A percentile compares a stretch with the other conserved stretches of the same genome.
Conservation (phyloP, 1,140 invertebrate genomes). For the Scaptomyza graminum region DNA sequence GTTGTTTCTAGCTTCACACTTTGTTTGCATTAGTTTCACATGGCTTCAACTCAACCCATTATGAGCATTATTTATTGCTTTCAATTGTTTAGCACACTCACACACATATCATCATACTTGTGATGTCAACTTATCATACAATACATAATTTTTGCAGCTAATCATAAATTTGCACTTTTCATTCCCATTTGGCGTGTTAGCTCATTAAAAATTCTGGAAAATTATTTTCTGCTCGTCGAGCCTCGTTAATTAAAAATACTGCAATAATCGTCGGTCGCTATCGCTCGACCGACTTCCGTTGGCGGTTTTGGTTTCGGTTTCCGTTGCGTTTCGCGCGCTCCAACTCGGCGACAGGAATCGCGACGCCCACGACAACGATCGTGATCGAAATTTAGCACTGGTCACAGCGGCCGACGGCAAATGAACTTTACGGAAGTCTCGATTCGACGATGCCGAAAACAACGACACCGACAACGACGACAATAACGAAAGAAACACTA, state of each 20-base stretch:
- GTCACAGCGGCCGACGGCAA: slow-evolving; percentile 48
- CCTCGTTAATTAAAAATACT: slow-evolving; percentile 72
- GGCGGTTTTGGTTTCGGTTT: slow-evolving; percentile 59
- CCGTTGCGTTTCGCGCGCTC: slow-evolving; percentile 23
- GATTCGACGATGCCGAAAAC: slow-evolving; percentile 29
- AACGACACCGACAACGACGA: slow-evolving; percentile 33
- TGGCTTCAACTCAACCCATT: slow-evolving; percentile 64
- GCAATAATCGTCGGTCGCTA: slow-evolving; percentile 50
- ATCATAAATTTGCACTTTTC: slow-evolving; percentile 73
- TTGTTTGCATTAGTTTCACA: slow-evolving; percentile 72
- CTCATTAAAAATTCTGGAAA: slow-evolving; percentile 73
- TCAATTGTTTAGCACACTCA: slow-evolving; percentile 71
- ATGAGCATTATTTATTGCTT: slow-evolving; percentile 72
- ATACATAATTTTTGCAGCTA: slow-evolving; percentile 69
- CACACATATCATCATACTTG: slow-evolving; percentile 63
- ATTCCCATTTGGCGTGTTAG: slow-evolving; percentile 49
- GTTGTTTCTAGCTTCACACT: slow-evolving; percentile 48
- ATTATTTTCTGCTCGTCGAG: slow-evolving; percentile 51
- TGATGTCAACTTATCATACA: slow-evolving; percentile 72
- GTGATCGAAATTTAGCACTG: slow-evolving; percentile 35
- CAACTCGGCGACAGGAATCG: slow-evolving; percentile 71
- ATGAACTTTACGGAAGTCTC: slow-evolving; percentile 47
- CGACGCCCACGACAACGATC: slow-evolving; percentile 56
- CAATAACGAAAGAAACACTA: slow-evolving; percentile 43
- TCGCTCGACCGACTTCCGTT: slow-evolving; percentile 62